Evolutionary conservation across 2,888 invertebrate species (phyloP).

Genomic region (Cataglyphis albicans): DNA sequence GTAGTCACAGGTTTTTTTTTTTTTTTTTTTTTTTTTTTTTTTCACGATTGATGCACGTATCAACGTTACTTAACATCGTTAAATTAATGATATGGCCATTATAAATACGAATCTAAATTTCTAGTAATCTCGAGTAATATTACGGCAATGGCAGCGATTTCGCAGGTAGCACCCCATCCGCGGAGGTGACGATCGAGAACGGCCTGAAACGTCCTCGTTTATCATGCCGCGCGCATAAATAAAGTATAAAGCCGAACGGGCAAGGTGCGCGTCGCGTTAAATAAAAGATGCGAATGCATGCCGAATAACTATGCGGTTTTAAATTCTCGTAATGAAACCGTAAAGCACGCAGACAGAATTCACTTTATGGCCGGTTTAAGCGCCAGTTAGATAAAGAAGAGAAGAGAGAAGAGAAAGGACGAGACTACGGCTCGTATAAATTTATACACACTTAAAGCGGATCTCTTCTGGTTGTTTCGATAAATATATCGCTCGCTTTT

Average conservation of each 20-base stretch:
- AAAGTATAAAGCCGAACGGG: slow-evolving; percentile 56
- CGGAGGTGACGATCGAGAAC: slow-evolving; percentile 48
- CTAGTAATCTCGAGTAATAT: slow-evolving; percentile 37
- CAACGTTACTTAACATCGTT: slow-evolving; percentile 51
- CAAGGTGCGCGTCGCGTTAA: slow-evolving; percentile 62
- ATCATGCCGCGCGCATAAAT: slow-evolving; percentile 66
- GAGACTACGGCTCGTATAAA: slow-evolving; percentile 37
- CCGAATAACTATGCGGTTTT: slow-evolving; percentile 65
- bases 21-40: slow-evolving; percentile 37
- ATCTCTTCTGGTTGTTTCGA: slow-evolving; percentile 47
- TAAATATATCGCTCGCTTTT: slow-evolving; percentile 42
- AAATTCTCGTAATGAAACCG: slow-evolving; percentile 76
- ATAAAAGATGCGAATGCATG: slow-evolving; percentile 64
- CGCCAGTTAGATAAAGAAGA: slow-evolving; percentile 29
- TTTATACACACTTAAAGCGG: slow-evolving; percentile 52
- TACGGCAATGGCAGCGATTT: background rate
- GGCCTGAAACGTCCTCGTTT: slow-evolving; percentile 60
- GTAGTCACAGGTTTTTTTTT: slow-evolving; percentile 23
- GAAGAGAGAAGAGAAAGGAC: background rate
- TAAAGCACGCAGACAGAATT: slow-evolving; percentile 69
- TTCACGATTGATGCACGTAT: background rate
- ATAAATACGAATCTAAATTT: slow-evolving; percentile 45
- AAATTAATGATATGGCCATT: slow-evolving; percentile 29
- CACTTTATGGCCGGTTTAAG: slow-evolving; percentile 64
- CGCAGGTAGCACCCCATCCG: background rate